Conservation (phyloP, 1,140 invertebrate genomes). For the Cydia pomonella region DNA sequence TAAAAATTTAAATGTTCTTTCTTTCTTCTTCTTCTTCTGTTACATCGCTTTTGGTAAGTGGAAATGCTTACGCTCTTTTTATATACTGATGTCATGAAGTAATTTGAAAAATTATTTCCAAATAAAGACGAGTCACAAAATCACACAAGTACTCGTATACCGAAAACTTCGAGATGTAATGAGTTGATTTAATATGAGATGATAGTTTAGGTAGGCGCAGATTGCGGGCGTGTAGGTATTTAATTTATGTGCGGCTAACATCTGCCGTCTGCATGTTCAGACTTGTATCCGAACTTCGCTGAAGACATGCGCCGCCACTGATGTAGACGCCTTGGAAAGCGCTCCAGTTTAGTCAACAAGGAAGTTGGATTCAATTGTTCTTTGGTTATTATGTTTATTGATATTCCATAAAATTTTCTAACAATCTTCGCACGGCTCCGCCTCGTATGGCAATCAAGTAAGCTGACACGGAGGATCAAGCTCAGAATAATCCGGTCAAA, state of each 20-base stretch:
- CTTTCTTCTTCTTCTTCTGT: no score
- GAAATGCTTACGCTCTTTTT: no score
- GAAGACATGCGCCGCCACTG: slow-evolving; percentile 35
- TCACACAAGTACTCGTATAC: no score
- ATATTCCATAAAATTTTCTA: neutral
- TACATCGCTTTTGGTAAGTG: no score
- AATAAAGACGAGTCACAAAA: no score
- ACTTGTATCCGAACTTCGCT: slow-evolving; percentile 51
- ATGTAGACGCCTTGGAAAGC: neutral
- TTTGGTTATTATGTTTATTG: neutral
- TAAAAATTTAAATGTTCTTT: no score
- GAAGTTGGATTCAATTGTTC: neutral
- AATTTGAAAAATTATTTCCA: no score
- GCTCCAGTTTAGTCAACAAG: neutral
- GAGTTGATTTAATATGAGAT: slow-evolving; percentile 42
- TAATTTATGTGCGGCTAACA: slow-evolving; percentile 62
- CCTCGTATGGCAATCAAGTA: no score
- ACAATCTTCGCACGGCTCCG: no score
- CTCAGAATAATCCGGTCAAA: no score
- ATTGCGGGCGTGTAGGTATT: slow-evolving; percentile 46
- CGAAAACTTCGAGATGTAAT: neutral
- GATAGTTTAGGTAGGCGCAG: slow-evolving; percentile 38
- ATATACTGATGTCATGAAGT: no score
- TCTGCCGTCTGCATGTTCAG: slow-evolving; percentile 59
- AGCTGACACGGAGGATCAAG: no score